phyloP scores from a whole-genome alignment of 2,888 invertebrate species.

The Caenorhabditis panamensis region DNA sequence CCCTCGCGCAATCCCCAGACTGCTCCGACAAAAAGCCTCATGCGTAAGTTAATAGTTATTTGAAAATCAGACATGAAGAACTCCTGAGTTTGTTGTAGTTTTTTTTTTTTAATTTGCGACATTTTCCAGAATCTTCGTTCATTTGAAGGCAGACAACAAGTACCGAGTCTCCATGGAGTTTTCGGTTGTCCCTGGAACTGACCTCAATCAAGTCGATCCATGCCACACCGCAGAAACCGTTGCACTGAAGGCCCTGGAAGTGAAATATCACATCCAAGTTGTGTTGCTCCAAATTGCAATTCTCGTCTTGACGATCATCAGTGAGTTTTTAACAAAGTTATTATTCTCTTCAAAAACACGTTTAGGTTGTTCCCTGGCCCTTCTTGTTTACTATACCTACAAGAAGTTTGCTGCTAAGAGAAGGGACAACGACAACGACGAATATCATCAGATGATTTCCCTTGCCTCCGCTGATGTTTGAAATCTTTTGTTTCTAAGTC shows the following conservation, averaged over 20 bases:
- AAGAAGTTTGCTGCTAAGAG: too few relatives aligned
- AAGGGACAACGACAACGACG: too few relatives aligned
- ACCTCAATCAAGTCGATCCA: slow-evolving; percentile 17
- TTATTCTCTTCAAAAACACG: too few relatives aligned
- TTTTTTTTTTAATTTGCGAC: neutral
- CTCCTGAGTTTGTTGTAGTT: too few relatives aligned
- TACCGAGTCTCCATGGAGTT: slow-evolving; percentile 12
- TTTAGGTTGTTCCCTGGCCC: too few relatives aligned
- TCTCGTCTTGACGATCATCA: neutral
- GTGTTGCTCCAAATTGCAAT: slow-evolving; percentile 15
- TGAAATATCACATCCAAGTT: neutral
- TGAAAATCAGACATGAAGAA: neutral
- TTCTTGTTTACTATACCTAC: neutral
- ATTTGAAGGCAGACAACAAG: neutral
- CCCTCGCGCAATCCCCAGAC: neutral
- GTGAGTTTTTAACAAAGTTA: too few relatives aligned
- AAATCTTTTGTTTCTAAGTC: too few relatives aligned
- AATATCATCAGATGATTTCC: too few relatives aligned
- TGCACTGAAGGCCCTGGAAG: neutral
- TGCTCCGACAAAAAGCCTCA: neutral
- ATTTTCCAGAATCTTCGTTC: slow-evolving; percentile 5
- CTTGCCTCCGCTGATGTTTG: too few relatives aligned
- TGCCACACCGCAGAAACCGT: slow-evolving; percentile 2
- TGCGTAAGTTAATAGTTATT: neutral
- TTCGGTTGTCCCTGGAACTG: slow-evolving; percentile 7